Percentiles rank a stretch among this genome's conserved stretches.
These are phyloP conservation scores for Psittacula derbiana DNA, from an alignment of 2,797 vertebrate species.

Conservation along the genomic window DNA sequence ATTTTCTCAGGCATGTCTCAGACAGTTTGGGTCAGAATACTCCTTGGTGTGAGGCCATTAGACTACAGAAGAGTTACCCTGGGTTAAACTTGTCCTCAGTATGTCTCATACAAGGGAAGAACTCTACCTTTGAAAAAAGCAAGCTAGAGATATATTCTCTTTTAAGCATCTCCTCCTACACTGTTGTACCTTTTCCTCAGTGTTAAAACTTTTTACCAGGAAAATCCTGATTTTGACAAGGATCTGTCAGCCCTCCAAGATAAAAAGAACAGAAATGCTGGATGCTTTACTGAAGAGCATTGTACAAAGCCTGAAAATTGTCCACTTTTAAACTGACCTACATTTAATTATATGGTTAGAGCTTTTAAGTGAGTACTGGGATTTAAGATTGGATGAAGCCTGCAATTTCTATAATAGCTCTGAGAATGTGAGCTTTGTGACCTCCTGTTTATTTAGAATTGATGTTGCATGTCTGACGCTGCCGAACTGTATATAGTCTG, in stretches of 20 bases:
- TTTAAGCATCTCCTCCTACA: conserved; percentile 37
- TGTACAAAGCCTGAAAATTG: not conserved
- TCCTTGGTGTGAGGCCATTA: not conserved
- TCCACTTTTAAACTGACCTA: conserved; percentile 42
- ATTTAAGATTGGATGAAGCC: conserved; percentile 51
- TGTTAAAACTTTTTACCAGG: not conserved
- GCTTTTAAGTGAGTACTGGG: conserved; percentile 22
- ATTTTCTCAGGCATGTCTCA: conserved; percentile 29
- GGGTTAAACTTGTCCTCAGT: conserved; percentile 21
- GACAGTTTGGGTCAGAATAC: conserved; percentile 20
- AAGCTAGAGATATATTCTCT: conserved; percentile 18
- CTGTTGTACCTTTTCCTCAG: conserved; percentile 26
- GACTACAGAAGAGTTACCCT: not conserved
- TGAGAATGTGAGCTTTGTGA: conserved; percentile 44
- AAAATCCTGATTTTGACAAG: not conserved
- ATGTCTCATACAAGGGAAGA: not conserved
- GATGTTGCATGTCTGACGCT: conserved; percentile 44
- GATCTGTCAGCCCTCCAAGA: not conserved
- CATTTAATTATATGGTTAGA: conserved; percentile 59
- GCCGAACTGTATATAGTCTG: not conserved
- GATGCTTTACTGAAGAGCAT: not conserved
- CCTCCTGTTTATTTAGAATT: conserved; percentile 62
- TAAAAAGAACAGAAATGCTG: conserved; percentile 25
- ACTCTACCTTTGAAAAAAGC: conserved; percentile 31
- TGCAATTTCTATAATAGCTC: conserved; percentile 52